Conservation (phyloP, 1,140 invertebrate genomes). For the Halyomorpha halys region DNA sequence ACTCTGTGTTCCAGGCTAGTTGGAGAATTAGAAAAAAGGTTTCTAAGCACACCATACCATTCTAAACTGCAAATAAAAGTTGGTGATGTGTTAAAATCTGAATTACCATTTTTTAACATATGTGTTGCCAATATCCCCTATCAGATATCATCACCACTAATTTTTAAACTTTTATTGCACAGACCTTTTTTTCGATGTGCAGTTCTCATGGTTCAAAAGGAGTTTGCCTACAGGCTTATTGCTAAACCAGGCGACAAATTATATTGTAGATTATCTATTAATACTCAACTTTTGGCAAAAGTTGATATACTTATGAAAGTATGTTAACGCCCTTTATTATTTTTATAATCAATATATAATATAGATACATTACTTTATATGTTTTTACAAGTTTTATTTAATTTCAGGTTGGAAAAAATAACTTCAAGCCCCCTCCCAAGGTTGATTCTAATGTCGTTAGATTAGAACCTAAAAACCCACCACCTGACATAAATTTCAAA, state of each 20-base stretch:
- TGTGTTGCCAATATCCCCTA: slow-evolving; percentile 99
- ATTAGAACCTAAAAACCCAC: slow-evolving; percentile 92
- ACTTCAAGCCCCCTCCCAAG: slow-evolving; percentile 96
- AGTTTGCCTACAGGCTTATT: slow-evolving; percentile 94
- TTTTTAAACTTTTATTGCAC: slow-evolving; percentile 94
- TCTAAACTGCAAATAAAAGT: slow-evolving; percentile 85
- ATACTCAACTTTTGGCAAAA: slow-evolving; percentile 88
- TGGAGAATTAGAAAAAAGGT: slow-evolving; percentile 94
- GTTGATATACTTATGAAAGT: slow-evolving; percentile 98
- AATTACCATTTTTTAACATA: slow-evolving; percentile 97
- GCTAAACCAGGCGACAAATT: slow-evolving; percentile 96
- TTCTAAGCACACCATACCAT: slow-evolving; percentile 77
- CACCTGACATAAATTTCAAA: slow-evolving; percentile 89
- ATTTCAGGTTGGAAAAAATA: slow-evolving; percentile 86
- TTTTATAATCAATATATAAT: background rate
- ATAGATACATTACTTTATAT: background rate
- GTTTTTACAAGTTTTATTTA: slow-evolving; percentile 23
- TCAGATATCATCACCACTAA: slow-evolving; percentile 95
- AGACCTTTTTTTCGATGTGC: slow-evolving; percentile 81
- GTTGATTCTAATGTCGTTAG: slow-evolving; percentile 98
- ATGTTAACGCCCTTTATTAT: slow-evolving; percentile 29
- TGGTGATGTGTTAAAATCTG: slow-evolving; percentile 89
- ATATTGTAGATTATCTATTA: slow-evolving; percentile 92
- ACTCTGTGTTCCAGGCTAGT: slow-evolving; percentile 55
- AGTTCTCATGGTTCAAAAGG: slow-evolving; percentile 96